These are phyloP conservation scores for Pristionchus mayeri DNA, from an alignment of 2,888 invertebrate species.

Conservation along the genomic window DNA sequence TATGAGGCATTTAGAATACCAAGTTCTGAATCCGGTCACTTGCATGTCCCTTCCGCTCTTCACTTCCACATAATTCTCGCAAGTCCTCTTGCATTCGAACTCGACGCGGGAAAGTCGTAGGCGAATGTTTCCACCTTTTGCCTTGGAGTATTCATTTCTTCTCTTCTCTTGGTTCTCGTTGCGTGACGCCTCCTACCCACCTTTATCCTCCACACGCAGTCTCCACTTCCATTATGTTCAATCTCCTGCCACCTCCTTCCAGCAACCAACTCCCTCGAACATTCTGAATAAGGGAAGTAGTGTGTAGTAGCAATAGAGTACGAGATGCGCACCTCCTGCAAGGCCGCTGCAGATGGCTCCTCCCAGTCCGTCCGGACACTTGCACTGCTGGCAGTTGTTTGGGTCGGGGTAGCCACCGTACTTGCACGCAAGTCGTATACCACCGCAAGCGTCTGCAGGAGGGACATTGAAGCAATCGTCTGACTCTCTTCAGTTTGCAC, in stretches of 20 bases:
- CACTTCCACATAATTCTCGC: constrained; percentile 72
- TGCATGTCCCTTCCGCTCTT: constrained; percentile 74
- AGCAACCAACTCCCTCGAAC: constrained; percentile 66
- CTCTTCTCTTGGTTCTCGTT: too few relatives aligned
- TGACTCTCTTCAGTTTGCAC: too few relatives aligned
- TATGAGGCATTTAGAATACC: constrained; percentile 54
- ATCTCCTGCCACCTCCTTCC: constrained; percentile 71
- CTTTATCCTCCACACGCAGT: constrained; percentile 72
- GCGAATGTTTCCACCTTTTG: constrained; percentile 64
- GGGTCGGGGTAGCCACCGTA: constrained; percentile 73
- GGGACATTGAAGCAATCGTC: too few relatives aligned
- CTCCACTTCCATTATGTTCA: constrained; percentile 69
- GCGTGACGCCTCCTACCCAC: constrained; percentile 49
- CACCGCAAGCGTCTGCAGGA: constrained; percentile 65
- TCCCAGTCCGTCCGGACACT: constrained; percentile 63
- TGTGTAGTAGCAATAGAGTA: not conserved
- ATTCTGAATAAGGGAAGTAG: constrained; percentile 52
- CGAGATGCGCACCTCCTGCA: constrained; percentile 31
- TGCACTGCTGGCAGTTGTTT: constrained; percentile 65
- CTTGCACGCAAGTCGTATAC: constrained; percentile 56
- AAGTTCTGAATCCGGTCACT: constrained; percentile 73
- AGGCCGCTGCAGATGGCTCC: constrained; percentile 52
- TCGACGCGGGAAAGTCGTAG: constrained; percentile 66
- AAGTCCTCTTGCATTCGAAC: constrained; percentile 70
- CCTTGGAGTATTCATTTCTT: too few relatives aligned